Evolutionary conservation across 1,140 invertebrate species (phyloP).

Genomic region (Drosophila arawakana): DNA sequence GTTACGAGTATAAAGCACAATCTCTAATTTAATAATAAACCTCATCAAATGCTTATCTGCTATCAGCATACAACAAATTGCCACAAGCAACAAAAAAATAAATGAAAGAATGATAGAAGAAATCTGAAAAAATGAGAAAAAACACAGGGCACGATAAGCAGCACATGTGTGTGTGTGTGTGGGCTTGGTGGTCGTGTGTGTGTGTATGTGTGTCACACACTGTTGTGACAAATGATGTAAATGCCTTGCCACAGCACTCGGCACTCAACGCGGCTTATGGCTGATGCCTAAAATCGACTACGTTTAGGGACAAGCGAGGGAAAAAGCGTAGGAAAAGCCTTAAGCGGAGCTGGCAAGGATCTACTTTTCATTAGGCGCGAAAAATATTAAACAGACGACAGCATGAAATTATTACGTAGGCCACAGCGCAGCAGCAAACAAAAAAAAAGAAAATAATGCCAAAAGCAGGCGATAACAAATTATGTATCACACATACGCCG

Average conservation of each 20-base stretch:
- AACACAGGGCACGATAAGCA: slow-evolving; percentile 53
- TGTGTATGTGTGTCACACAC: slow-evolving; percentile 12
- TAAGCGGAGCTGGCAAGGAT: slow-evolving; percentile 16
- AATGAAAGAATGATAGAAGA: too few relatives aligned
- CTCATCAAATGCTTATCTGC: slow-evolving; percentile 81
- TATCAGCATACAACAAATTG: slow-evolving; percentile 77
- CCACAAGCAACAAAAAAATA: slow-evolving; percentile 53
- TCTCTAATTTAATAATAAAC: slow-evolving; percentile 71
- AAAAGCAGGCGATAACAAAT: slow-evolving; percentile 71
- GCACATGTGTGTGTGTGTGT: slow-evolving; percentile 37
- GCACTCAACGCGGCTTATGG: slow-evolving; percentile 2
- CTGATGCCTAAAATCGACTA: neutral
- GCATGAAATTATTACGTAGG: slow-evolving; percentile 66
- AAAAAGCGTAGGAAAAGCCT: neutral
- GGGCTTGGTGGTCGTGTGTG: slow-evolving; percentile 8
- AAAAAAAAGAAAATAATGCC: slow-evolving; percentile 26
- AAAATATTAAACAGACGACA: slow-evolving; percentile 79
- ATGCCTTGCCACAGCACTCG: slow-evolving; percentile 12
- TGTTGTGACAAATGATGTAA: slow-evolving; percentile 46
- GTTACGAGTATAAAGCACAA: slow-evolving; percentile 32
- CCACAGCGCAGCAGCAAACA: neutral
- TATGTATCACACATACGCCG: slow-evolving; percentile 75
- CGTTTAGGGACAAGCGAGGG: neutral
- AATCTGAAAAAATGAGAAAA: slow-evolving; percentile 33
- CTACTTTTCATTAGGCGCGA: slow-evolving; percentile 80